Evolutionary conservation across 2,888 invertebrate genomes (phyloP), one percentile per base, ranked within the genome.

Genomic region (Physocephala rufipes): DNA sequence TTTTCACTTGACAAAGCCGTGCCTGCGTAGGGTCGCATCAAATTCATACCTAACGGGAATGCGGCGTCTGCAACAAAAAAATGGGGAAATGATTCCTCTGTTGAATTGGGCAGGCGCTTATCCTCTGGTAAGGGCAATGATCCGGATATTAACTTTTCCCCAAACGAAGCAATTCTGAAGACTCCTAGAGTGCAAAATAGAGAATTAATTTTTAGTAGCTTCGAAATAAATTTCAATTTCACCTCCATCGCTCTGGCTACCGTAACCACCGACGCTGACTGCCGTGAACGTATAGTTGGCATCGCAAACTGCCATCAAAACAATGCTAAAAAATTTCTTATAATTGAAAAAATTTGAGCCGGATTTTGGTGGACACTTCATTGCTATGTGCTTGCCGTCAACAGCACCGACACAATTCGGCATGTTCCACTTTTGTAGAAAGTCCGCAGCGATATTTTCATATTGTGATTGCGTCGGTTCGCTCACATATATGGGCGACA

Each of bases 241-340:
- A 68, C 68, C 68, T 45, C 45, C 45, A 45, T 45, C 45, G 45
- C 45, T 45, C 15, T 45, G 45, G 45, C 45, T 45, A 15, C 45
- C 45, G 15, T 45, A 45, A 45, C 45, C 9, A 12, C 45, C 45
- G 15, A 45, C 45, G 45, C 45, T 45, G 45, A 45, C 45, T 15
- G 45, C 9, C 9, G 45, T 45, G 15, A 53, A 53, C 9, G 53
- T 53, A 16, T 53, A 53, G 5, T 16, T 53, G 7, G 53, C 53
- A 53, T 53, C 53, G 53, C 53, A 53, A 28, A 19, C n/a, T 7
- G 53, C 53, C 53, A n/a, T 15, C 19, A 81, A 73, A 43, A 80
- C 80, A 55, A 82, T 75, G 74, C 81, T 82, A 67, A 73, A 78
- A n/a, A 58, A 58, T 66, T 78, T 75, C 78, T 83, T 81, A 74